Percentiles rank a stretch among this genome's conserved stretches.
These are phyloP conservation scores for Dasypogon diadema DNA, from an alignment of 2,888 invertebrate species.

Conservation along the genomic window DNA sequence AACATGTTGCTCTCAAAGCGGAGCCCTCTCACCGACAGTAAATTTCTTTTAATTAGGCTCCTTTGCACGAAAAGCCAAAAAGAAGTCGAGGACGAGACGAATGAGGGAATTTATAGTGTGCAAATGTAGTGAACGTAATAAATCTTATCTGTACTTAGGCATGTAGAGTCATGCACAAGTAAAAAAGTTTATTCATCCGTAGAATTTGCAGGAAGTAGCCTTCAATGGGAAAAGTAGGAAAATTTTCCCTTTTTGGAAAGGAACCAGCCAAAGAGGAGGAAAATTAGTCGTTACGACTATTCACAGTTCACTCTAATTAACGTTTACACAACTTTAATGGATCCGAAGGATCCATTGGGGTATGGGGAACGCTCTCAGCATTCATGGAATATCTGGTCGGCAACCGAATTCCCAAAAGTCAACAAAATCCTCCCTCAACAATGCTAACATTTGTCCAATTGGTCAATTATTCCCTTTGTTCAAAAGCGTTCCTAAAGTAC, in stretches of 20 bases:
- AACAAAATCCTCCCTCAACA: slow-evolving; percentile 55
- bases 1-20: slow-evolving; percentile 36
- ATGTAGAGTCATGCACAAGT: not conserved
- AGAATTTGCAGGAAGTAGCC: slow-evolving; percentile 34
- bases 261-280: slow-evolving; percentile 26
- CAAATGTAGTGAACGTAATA: slow-evolving; percentile 35
- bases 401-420: slow-evolving; percentile 41
- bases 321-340: slow-evolving; percentile 50
- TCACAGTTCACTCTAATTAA: slow-evolving; percentile 49
- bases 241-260: slow-evolving; percentile 21
- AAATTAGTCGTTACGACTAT: slow-evolving; percentile 47
- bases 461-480: slow-evolving; percentile 59
- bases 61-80: slow-evolving; percentile 8
- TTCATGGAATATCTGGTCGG: slow-evolving; percentile 41
- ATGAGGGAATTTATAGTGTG: not conserved
- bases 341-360: slow-evolving; percentile 8
- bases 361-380: slow-evolving; percentile 31
- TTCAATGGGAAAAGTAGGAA: slow-evolving; percentile 34
- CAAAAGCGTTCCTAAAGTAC: slow-evolving; percentile 55
- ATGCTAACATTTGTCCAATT: slow-evolving; percentile 59
- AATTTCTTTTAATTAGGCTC: slow-evolving; percentile 44
- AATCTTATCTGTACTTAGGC: slow-evolving; percentile 35
- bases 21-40: not conserved
- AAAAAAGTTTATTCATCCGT: slow-evolving; percentile 34
- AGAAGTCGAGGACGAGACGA: not conserved